Evolutionary conservation across 2,888 invertebrate species (phyloP), one percentile per base, ranked within the genome.

Genomic region (Muschampia plurimacula): DNA sequence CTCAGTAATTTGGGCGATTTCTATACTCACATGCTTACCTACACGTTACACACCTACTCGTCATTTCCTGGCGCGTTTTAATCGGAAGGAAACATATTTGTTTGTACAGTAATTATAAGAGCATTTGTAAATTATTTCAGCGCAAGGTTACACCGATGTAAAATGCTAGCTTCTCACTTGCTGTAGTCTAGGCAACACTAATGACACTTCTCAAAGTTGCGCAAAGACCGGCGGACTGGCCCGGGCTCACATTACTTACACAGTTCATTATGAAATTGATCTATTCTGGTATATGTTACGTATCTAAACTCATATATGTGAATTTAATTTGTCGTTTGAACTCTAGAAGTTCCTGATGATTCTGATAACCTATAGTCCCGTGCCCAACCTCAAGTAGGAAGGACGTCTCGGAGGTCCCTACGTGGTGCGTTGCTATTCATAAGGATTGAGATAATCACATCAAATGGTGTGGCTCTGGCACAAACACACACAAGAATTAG

Each of bases 61-160:
- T 9, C 67, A 60, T 67, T 77, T 76, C 76, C 76, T 74, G 78
- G 67, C 74, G 60, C 74, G 67, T 71, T 69, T 39, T 67, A 64
- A 60, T 74, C 77, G 78, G 78, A 78, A 79, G 77, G 77, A 78
- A 79, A 75, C 75, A 57, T 64, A 60, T 73, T 74, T 76, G 72
- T 72, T 76, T 74, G 46, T 52, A 41, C 15, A 22, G 22, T 46
- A 59, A 67, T 62, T 66, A 67, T 52, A 22, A 52, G 60, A 22
- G 52, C 55, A 71, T 60, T 71, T 52, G 49, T 71, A 15, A 67
- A 67, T 67, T 67, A 67, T 52, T 72, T 55, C 22, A 55, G 62
- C n/a, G 67, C 67, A 15, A 72, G 71, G 62, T 55, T 67, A 67
- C 52, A 36, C 44, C 44, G 41, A 2, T 7, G 36, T 49, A 15